phyloP scores from a whole-genome alignment of 2,797 vertebrate species.

The Lindbergichthys nudifrons region DNA sequence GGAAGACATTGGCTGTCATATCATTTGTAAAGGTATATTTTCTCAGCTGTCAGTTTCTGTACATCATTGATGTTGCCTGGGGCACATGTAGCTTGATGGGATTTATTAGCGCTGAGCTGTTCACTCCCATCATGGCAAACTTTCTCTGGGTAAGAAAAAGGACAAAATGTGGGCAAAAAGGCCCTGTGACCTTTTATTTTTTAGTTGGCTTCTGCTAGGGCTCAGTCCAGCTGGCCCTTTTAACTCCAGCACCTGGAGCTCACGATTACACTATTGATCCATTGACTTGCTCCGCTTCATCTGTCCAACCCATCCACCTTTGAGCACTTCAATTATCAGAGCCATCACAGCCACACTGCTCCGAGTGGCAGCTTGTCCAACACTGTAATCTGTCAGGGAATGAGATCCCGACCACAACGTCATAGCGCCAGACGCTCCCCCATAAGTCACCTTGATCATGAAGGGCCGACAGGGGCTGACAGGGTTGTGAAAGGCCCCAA shows the following conservation, averaged over 20 bases:
- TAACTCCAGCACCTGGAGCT: constrained; percentile 76
- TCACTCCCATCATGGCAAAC: constrained; percentile 46
- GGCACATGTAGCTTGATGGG: constrained; percentile 36
- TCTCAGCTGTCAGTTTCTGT: constrained; percentile 60
- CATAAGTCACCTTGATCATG: constrained; percentile 85
- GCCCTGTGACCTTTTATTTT: constrained; percentile 51
- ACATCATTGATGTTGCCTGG: constrained; percentile 50
- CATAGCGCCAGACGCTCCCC: constrained; percentile 62
- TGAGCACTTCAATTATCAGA: constrained; percentile 86
- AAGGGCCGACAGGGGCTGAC: constrained; percentile 68
- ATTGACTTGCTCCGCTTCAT: constrained; percentile 80
- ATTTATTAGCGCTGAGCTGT: constrained; percentile 49
- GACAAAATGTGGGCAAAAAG: constrained; percentile 41
- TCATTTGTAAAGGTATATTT: constrained; percentile 58
- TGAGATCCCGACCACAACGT: constrained; percentile 72
- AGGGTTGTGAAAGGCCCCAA: constrained; percentile 63
- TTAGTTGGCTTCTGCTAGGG: constrained; percentile 31
- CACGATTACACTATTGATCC: constrained; percentile 82
- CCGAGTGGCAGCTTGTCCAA: constrained; percentile 83
- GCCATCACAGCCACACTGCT: constrained; percentile 76
- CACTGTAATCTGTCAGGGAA: constrained; percentile 84
- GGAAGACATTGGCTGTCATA: constrained; percentile 58
- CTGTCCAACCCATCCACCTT: constrained; percentile 79
- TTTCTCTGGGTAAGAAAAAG: constrained; percentile 40
- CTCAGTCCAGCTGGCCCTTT: constrained; percentile 65